These are phyloP conservation scores for Rostratula benghalensis DNA, from an alignment of 2,113 vertebrate genomes.

Conservation along the genomic window DNA sequence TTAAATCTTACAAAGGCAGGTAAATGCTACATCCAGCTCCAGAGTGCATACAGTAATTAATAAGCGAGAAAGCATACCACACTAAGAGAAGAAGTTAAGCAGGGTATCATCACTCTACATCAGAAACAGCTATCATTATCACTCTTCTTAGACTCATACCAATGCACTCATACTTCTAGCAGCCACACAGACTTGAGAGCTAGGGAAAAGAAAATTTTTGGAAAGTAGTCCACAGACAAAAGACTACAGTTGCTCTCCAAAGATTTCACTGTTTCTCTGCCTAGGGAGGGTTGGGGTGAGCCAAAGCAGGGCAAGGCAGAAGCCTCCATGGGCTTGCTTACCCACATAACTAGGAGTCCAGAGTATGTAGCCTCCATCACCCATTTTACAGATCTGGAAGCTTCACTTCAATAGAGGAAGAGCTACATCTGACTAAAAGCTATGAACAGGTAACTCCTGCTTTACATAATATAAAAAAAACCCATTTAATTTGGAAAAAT, in stretches of 20 bases:
- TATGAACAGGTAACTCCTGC: not conserved
- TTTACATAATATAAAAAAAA: not conserved
- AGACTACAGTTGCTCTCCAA: not conserved
- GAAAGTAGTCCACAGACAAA: not conserved
- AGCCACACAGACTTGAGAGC: not conserved
- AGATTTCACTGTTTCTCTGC: not conserved
- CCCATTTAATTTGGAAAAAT: not conserved
- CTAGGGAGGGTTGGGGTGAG: fast-evolving
- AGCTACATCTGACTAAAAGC: not conserved
- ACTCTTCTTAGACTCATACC: not conserved
- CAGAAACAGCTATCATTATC: not conserved
- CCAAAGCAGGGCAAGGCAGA: not conserved
- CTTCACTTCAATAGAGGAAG: not conserved
- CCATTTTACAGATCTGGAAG: not conserved
- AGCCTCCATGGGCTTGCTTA: not conserved
- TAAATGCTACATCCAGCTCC: not conserved
- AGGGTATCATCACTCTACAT: not conserved
- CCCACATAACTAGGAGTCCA: not conserved
- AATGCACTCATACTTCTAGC: not conserved
- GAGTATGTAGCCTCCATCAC: not conserved
- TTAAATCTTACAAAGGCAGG: not conserved
- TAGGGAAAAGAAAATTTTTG: not conserved
- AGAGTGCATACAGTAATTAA: not conserved
- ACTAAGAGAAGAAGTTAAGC: not conserved
- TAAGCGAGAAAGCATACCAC: not conserved